A percentile compares a stretch with the other conserved stretches of the same genome.
Evolutionary conservation across 2,888 invertebrate genomes (phyloP).

Genomic region (Cataglyphis livida): DNA sequence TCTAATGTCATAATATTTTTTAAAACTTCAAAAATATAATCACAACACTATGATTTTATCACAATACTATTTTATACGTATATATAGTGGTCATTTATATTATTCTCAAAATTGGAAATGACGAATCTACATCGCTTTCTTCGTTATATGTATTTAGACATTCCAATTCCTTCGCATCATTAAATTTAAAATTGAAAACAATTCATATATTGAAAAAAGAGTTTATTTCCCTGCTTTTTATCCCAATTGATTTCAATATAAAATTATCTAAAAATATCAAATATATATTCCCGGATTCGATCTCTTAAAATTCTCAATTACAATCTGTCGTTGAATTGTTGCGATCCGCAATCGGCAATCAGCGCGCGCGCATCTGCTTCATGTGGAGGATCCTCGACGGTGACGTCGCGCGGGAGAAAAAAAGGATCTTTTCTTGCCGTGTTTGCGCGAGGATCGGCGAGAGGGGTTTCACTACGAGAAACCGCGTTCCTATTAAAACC

Average conservation of each 20-base stretch:
- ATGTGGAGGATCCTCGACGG: conserved; percentile 38
- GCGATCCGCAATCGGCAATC: conserved; percentile 27
- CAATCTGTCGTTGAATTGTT: conserved; percentile 25
- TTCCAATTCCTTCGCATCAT: background rate
- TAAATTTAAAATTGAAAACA: background rate
- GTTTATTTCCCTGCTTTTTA: background rate
- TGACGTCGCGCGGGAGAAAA: conserved; percentile 52
- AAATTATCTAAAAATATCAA: background rate
- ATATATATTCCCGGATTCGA: background rate
- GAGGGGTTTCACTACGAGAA: conserved; percentile 71
- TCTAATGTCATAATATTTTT: background rate
- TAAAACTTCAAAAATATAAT: background rate
- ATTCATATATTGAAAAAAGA: background rate
- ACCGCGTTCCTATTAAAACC: conserved; percentile 78
- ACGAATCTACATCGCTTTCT: background rate
- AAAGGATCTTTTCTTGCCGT: conserved; percentile 59
- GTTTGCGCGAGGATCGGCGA: conserved; percentile 44
- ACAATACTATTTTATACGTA: too few relatives aligned
- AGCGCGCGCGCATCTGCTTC: conserved; percentile 30
- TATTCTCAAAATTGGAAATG: background rate
- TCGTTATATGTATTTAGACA: background rate
- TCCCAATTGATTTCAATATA: background rate
- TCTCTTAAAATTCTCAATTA: conserved; percentile 15
- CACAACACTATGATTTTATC: background rate
- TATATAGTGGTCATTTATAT: background rate